phyloP scores from a whole-genome alignment of 2,888 invertebrate genomes.

The Azorinus chamasolen region DNA sequence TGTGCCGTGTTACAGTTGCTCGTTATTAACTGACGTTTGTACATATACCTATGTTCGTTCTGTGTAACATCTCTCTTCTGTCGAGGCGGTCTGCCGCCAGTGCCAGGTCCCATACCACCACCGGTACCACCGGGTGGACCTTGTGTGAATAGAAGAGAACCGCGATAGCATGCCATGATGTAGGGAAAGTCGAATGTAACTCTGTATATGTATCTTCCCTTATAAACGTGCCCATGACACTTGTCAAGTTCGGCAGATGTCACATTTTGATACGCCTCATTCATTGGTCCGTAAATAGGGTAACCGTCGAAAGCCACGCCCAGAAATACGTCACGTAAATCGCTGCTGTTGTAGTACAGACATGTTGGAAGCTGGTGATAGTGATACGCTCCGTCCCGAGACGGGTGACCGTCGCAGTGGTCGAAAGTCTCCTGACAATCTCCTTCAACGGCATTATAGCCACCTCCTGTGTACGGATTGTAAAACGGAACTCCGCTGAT shows the following conservation, averaged over 20 bases:
- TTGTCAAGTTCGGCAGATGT: constrained; percentile 36
- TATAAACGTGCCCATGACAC: constrained; percentile 38
- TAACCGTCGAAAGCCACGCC: constrained; percentile 57
- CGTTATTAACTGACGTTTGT: no score
- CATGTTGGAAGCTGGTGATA: constrained; percentile 58
- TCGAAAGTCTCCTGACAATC: constrained; percentile 51
- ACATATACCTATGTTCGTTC: no score
- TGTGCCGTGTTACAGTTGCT: background rate
- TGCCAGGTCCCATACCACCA: no score
- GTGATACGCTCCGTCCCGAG: constrained; percentile 41
- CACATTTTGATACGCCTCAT: constrained; percentile 14
- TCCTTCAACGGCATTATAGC: constrained; percentile 59
- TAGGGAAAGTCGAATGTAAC: constrained; percentile 47
- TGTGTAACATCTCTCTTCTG: no score
- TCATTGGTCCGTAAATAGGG: constrained; percentile 50
- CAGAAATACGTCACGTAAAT: constrained; percentile 42
- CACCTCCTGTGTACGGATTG: constrained; percentile 52
- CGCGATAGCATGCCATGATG: constrained; percentile 46
- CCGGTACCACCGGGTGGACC: background rate
- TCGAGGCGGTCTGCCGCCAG: no score
- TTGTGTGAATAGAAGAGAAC: background rate
- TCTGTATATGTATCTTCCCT: constrained; percentile 39
- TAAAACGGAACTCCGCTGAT: constrained; percentile 56
- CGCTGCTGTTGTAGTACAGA: constrained; percentile 17
- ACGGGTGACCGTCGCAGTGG: constrained; percentile 52